Evolutionary conservation across 2,797 vertebrate genomes (phyloP).

Genomic region (Ciconia nigra): DNA sequence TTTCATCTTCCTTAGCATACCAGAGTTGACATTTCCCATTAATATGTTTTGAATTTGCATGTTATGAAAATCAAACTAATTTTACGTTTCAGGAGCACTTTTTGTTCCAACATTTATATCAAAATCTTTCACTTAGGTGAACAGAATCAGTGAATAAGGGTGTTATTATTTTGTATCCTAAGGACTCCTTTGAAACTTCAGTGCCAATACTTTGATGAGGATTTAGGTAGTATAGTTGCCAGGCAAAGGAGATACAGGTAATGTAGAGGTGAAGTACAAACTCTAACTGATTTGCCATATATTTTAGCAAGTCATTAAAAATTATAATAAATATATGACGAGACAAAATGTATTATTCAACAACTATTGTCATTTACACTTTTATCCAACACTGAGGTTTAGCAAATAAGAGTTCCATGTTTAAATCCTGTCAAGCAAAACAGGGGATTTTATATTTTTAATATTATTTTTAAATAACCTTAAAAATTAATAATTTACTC

Average conservation of each 20-base stretch:
- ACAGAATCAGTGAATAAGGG: neutral
- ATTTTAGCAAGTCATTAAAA: neutral
- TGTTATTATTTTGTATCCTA: neutral
- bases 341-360: neutral
- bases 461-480: neutral
- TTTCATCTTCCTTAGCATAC: neutral
- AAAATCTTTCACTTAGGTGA: neutral
- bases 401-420: neutral
- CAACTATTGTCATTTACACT: neutral
- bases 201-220: neutral
- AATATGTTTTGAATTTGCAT: neutral
- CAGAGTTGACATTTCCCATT: neutral
- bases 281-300: neutral
- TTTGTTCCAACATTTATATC: neutral
- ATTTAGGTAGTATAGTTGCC: neutral
- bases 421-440: neutral
- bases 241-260: neutral
- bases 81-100: neutral
- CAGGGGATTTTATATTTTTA: neutral
- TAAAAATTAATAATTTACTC: neutral
- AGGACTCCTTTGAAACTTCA: neutral
- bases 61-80: neutral
- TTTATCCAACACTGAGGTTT: neutral
- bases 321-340: neutral
- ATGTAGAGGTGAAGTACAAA: neutral